Evolutionary conservation across 2,888 invertebrate species (phyloP), one percentile per base, ranked within the genome.

Genomic region (Gari tellinella): DNA sequence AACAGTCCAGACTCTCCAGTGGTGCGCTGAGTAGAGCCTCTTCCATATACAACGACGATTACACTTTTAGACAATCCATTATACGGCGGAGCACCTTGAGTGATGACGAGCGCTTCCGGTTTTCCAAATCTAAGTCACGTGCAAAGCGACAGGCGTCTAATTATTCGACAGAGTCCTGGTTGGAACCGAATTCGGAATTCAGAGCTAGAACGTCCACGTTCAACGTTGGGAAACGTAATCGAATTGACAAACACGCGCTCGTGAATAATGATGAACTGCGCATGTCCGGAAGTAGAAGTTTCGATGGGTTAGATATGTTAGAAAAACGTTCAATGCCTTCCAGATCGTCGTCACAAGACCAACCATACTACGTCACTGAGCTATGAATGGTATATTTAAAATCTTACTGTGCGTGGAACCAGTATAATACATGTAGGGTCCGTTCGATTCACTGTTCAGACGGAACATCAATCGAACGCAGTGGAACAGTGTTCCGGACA

Each of bases 201-300:
- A 49, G 73, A 41, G 64, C 46, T 26, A 52, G 73, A 8, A 57
- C 67, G 25, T 55, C 56, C 14, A 73, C 73, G 5, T 63, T 68
- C 19, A 60, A 63, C 0, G 58, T 40, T 7, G 67, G 67, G n/a
- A 68, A 31, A 31, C 31, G 31, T 31, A 31, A 31, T 31, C 4
- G 31, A 31, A 31, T 31, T 31, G 10, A 10, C 10, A 31, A 31
- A 17, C 60, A 60, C 21, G 60, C 58, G 15, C 57, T 73, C 31
- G 17, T 73, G 55, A 58, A 57, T 38, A 63, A 73, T 25, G 67
- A 73, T 19, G 73, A 73, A 43, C 17, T 56, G 31, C 31, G 31
- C 31, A 31, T 31, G 31, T 7, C 5, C 10, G 31, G 31, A 31
- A 31, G 31, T 31, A 4, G 31, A 4, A 31, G 31, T 31, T 31